These are phyloP conservation scores for Pseudochirops cupreus DNA, from an alignment of 2,797 vertebrate genomes.

Conservation along the genomic window DNA sequence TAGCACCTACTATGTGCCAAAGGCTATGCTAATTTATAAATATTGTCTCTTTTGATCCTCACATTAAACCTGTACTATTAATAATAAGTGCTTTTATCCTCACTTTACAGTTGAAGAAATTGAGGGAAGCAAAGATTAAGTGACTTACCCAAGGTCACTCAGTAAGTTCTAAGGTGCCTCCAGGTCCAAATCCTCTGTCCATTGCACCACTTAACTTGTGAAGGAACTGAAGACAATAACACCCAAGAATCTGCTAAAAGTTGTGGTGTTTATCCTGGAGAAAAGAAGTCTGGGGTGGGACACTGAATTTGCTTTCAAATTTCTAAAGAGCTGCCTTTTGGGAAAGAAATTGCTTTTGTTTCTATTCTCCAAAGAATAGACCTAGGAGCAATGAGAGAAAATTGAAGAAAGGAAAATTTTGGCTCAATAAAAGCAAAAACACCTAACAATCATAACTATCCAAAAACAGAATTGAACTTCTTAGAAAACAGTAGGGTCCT, in stretches of 20 bases:
- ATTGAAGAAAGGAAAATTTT: background rate
- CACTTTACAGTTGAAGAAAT: background rate
- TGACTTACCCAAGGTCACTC: background rate
- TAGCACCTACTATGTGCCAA: background rate
- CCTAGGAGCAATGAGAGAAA: background rate
- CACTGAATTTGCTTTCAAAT: background rate
- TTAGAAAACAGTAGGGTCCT: background rate
- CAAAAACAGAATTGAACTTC: background rate
- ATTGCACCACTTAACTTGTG: background rate
- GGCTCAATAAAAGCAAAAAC: background rate
- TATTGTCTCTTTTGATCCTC: background rate
- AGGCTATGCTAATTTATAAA: background rate
- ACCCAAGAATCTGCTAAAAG: background rate
- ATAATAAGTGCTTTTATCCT: background rate
- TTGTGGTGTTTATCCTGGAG: background rate
- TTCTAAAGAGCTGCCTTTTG: background rate
- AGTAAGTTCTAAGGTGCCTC: background rate
- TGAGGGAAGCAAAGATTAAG: background rate
- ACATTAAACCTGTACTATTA: background rate
- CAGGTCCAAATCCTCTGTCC: background rate
- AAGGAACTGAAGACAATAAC: background rate
- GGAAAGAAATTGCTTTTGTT: background rate
- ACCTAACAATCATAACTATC: background rate
- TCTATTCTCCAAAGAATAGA: background rate
- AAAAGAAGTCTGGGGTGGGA: background rate